phyloP scores from a whole-genome alignment of 2,888 invertebrate species.

The Ischnus inquisitorius region DNA sequence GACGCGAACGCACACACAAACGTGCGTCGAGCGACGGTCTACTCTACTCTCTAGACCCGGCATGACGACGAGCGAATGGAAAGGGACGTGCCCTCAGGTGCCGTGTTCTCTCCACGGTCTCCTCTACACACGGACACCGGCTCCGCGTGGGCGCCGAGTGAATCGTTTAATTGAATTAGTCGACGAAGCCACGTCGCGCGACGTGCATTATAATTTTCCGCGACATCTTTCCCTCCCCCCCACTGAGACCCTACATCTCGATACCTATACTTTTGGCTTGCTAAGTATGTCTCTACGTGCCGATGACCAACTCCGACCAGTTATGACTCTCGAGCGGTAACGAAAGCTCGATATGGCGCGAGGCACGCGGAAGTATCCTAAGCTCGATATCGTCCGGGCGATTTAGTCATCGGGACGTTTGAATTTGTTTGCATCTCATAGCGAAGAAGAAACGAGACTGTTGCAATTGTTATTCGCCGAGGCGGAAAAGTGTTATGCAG shows the following conservation, averaged over 20 bases:
- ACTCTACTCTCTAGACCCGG: slow-evolving; percentile 15
- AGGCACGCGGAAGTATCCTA: slow-evolving; percentile 56
- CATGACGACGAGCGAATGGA: slow-evolving; percentile 70
- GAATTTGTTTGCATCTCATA: neutral
- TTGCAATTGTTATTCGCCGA: neutral
- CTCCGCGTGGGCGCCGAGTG: slow-evolving; percentile 65
- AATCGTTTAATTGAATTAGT: slow-evolving; percentile 84
- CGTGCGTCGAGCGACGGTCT: slow-evolving; percentile 32
- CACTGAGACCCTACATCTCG: slow-evolving; percentile 23
- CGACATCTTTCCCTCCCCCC: slow-evolving; percentile 24
- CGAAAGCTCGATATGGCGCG: slow-evolving; percentile 49
- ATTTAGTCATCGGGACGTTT: slow-evolving; percentile 29
- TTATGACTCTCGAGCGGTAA: slow-evolving; percentile 54
- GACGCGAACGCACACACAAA: slow-evolving; percentile 71
- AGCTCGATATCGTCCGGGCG: slow-evolving; percentile 12
- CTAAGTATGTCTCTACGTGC: slow-evolving; percentile 59
- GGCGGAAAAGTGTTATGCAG: neutral
- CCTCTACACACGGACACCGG: slow-evolving; percentile 56
- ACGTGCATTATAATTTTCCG: slow-evolving; percentile 77
- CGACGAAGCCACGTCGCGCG: slow-evolving; percentile 75
- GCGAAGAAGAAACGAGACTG: neutral
- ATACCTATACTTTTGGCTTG: slow-evolving; percentile 40
- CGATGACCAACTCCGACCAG: slow-evolving; percentile 63
- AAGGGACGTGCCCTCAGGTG: slow-evolving; percentile 83
- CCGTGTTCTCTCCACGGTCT: slow-evolving; percentile 61